Evolutionary conservation across 53 echinoderm and acorn worm genomes (phyloP).

Genomic region (Apostichopus leukothele): DNA sequence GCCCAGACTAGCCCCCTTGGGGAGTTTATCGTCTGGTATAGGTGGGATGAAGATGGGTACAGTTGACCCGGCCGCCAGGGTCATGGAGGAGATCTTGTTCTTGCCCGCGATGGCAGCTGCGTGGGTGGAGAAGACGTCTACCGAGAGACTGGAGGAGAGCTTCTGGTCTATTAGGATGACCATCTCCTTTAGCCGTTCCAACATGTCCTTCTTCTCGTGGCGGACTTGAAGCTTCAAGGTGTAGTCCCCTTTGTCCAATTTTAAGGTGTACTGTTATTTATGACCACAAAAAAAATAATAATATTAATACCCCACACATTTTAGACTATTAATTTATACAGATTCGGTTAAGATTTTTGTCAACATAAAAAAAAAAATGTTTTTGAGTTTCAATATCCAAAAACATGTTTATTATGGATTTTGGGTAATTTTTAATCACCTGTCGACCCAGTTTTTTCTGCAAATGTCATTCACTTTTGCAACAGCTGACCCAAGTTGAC

Average conservation of each 20-base stretch:
- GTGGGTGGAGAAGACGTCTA: constrained; percentile 79
- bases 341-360: too few relatives aligned
- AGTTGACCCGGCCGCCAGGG: constrained; percentile 60
- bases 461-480: too few relatives aligned
- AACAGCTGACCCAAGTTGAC: too few relatives aligned
- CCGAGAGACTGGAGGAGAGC: constrained; percentile 85
- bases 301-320: too few relatives aligned
- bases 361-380: too few relatives aligned
- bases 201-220: constrained; percentile 83
- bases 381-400: too few relatives aligned
- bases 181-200: constrained; percentile 96
- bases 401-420: too few relatives aligned
- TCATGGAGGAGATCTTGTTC: constrained; percentile 75
- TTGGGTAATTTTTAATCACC: too few relatives aligned
- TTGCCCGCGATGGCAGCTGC: constrained; percentile 85
- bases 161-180: constrained; percentile 97
- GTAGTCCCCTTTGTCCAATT: constrained; percentile 99
- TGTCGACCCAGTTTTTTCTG: too few relatives aligned
- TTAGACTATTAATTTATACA: too few relatives aligned
- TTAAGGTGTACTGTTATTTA: constrained; percentile 79
- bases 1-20: constrained; percentile 90
- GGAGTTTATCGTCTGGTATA: constrained; percentile 90
- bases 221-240: constrained; percentile 94
- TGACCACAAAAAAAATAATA: too few relatives aligned
- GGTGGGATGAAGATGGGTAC: constrained; percentile 90